phyloP scores from a whole-genome alignment of 2,888 invertebrate species.

The Abrostola triplasia region DNA sequence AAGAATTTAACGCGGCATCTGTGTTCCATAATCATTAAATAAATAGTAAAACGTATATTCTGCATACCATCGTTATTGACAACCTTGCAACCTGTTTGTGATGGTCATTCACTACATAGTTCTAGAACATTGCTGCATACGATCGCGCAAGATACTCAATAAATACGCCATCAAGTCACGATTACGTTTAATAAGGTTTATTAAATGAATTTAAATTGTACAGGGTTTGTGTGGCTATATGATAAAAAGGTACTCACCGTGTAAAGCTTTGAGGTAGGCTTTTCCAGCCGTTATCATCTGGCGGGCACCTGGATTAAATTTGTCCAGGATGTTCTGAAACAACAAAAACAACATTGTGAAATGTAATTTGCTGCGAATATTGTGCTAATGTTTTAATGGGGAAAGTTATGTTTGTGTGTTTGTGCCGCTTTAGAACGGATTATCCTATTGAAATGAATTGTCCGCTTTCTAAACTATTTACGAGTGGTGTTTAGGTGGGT shows the following conservation, averaged over 20 bases:
- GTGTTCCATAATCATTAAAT: slow-evolving; percentile 4
- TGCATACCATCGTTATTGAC: slow-evolving; percentile 9
- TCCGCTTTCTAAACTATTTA: slow-evolving; percentile 3
- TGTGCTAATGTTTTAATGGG: slow-evolving; percentile 12
- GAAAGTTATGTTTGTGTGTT: slow-evolving; percentile 20
- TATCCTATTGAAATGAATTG: slow-evolving; percentile 3
- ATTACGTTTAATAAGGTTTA: slow-evolving; percentile 14
- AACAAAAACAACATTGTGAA: slow-evolving; percentile 64
- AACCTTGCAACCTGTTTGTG: slow-evolving; percentile 31
- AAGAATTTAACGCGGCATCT: not conserved
- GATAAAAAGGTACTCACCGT: slow-evolving; percentile 91
- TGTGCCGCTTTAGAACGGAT: not conserved
- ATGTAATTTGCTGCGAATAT: slow-evolving; percentile 10
- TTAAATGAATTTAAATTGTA: slow-evolving; percentile 34
- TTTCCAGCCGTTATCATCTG: slow-evolving; percentile 98
- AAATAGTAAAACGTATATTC: slow-evolving; percentile 39
- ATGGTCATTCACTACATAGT: slow-evolving; percentile 17
- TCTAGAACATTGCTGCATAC: slow-evolving; percentile 15
- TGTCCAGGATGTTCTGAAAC: slow-evolving; percentile 98
- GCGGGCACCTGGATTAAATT: slow-evolving; percentile 97
- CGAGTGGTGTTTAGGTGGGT: not conserved
- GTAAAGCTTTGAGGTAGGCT: slow-evolving; percentile 97
- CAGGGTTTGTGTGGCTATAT: slow-evolving; percentile 28
- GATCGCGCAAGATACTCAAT: slow-evolving; percentile 18
- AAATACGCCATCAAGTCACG: slow-evolving; percentile 21